Base-by-base conservation (phyloP, 2,888 invertebrate genomes). In the Selenia dentaria region DNA sequence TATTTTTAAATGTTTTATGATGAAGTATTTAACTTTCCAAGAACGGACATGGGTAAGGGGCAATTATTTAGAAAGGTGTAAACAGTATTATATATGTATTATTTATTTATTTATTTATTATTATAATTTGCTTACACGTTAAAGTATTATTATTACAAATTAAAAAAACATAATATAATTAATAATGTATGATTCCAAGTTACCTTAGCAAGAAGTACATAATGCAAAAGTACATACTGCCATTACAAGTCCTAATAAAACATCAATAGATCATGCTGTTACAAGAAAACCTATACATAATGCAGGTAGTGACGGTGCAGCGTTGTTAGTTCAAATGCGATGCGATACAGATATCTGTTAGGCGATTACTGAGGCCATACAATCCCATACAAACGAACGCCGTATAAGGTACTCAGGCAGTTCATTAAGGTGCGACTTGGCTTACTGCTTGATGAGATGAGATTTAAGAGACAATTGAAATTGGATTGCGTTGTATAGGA, bases 301-400 rank as follows among this genome's bases (percentile, higher is more conserved):
- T 41, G 46, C 36, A 51, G 36, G 26, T 44, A 37, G 40, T 46
- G 43, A 48, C 62, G 58, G 64, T 71, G 41, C 50, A 35, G 43
- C 48, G 33, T 81, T 79, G 80, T 80, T 81, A 82, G 77, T 67
- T 67, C 74, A 76, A 79, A 77, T 74, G 68, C 70, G 72, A 76
- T 79, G 68, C 70, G 78, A 80, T 80, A 78, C 73, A 76, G 79
- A 81, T 81, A 83, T 80, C 72, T 55, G 51, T 67, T 68, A 76
- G 72, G 66, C 74, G 82, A 81, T 83, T 78, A 74, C 72, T 62
- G 62, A 60, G 6, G 62, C 59, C 65, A 67, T 36, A 47, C 47
- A 47, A 47, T 41, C 28, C 41, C 22, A 66, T 67, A 70, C 78
- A 78, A 82, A 79, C 79, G 73, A 79, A 74, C 59, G 52, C 83